Base-by-base conservation (phyloP, 1,140 invertebrate species). In the Eurosta solidaginis region DNA sequence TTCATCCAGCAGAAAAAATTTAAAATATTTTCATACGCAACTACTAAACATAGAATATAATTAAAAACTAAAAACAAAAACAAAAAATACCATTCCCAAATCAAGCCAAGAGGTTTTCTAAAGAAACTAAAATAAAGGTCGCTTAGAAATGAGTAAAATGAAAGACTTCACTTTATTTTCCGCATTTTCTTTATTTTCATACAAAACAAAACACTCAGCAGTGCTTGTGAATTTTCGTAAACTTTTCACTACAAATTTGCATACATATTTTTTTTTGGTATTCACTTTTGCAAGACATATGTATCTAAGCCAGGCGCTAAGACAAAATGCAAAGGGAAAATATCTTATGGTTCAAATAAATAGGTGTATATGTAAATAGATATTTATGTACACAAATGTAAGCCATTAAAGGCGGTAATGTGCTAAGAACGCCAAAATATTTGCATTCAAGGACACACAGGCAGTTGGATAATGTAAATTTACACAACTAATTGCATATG, bases 31-130 rank as follows among this genome's bases (percentile, higher is more conserved):
- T 40, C 36, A 68, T 68, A 68, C 12, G 40, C 14, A 68, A 68
- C 59, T 4, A 42, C 17, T 68, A 29, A 36, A 68, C 40, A 68
- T 68, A 40, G 59, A 68, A 68, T 68, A 40, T 68, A 68, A 68
- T 68, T 68, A 68, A 68, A 68, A 68, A 68, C 59, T 40, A 5
- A 68, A 40, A 42, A 22, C 17, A 42, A 68, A 29, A 68, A 25
- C 20, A 3, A 68, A 20, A 54, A 29, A 14, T 25, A 54, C 25
- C 50, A 20, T 25, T 25, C 22, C 50, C 20, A 54, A 7, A 29
- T 10, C 59, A 36, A 68, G 14, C 36, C 25, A 29, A 68, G 17
- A 5, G 6, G 45, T 9, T n/a, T 2, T 29, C 33, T 59, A 29
- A 7, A 27, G 22, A 4, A 59, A 33, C 12, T 59, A 3, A 14